These are phyloP conservation scores for Crotalus helleri DNA, from an alignment of 2,113 vertebrate genomes.

Conservation along the genomic window DNA sequence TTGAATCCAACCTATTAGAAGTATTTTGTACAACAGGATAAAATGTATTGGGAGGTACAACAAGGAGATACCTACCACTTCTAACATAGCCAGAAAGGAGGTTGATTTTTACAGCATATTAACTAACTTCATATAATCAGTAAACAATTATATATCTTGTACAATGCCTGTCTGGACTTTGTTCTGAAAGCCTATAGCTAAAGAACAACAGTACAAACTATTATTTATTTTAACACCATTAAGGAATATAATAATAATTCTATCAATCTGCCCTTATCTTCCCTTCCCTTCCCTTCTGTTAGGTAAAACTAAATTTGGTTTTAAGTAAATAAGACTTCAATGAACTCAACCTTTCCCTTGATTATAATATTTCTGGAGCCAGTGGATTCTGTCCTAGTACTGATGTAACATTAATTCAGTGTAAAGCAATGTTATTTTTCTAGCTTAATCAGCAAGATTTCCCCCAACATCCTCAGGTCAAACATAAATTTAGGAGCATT, in stretches of 20 bases:
- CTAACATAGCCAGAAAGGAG: neutral
- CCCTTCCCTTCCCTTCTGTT: neutral
- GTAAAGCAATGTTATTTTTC: neutral
- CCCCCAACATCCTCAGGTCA: slow-evolving; percentile 57
- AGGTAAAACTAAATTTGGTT: neutral
- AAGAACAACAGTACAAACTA: neutral
- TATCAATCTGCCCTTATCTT: neutral
- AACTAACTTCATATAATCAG: neutral
- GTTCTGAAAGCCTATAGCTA: neutral
- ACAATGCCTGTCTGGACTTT: neutral
- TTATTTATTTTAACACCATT: neutral
- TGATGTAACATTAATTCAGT: neutral
- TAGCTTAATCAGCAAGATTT: slow-evolving; percentile 4
- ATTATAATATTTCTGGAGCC: neutral
- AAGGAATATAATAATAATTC: neutral
- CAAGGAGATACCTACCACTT: neutral
- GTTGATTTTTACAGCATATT: neutral
- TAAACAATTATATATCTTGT: neutral
- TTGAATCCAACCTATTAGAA: neutral
- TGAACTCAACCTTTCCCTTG: neutral
- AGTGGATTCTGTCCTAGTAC: neutral
- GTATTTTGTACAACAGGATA: neutral
- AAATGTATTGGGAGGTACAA: neutral
- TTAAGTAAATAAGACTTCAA: neutral
- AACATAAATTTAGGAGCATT: slow-evolving; percentile 65